Base-by-base conservation (phyloP, 2,797 vertebrate species). In the Falco berigora region DNA sequence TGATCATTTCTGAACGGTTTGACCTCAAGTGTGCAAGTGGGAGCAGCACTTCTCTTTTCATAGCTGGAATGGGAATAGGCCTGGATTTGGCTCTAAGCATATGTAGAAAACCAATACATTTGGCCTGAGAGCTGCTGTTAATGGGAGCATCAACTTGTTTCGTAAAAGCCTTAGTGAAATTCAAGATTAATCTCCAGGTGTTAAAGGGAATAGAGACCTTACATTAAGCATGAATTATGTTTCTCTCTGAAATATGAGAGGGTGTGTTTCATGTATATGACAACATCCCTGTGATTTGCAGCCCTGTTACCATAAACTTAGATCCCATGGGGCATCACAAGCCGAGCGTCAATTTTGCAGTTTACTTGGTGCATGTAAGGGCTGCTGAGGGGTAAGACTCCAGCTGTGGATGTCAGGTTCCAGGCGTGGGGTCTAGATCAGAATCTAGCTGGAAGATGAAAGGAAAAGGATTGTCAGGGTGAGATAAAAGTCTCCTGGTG, bases 191-290 rank as follows among this genome's bases (percentile, higher is more conserved):
- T 80, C 85, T 83, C 34, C 16, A 58, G 36, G 66, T 69, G 62
- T 86, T 88, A 88, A 90, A 92, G 87, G 83, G 82, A 96, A 77
- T 34, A 81, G 93, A 93, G 74, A 72, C 49, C 30, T 92, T 67
- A 63, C 55, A 83, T 75, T 44, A 86, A 30, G 44, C 2, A 0
- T 90, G 75, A 94, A 47, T 80, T 58, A n/a, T 66, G 73, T 36
- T 91, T 86, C 85, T 89, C 76, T 40, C 76, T 55, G 89, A 79
- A 86, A 86, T 8, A 72, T 0, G 13, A 64, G 66, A 59, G 89
- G 78, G 64, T 50, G 72, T 90, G 87, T 88, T 80, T 28, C 69
- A 76, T 32, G 34, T 10, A 24, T 5, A 53, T 49, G 46, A 74
- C 84, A 88, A 55, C 27, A 52, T 44, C 66, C 18, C 66, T 5